A percentile compares a stretch with the other conserved stretches of the same genome.
Evolutionary conservation across 1,140 invertebrate genomes (phyloP).

Genomic region (Brachionus paranguensis): DNA sequence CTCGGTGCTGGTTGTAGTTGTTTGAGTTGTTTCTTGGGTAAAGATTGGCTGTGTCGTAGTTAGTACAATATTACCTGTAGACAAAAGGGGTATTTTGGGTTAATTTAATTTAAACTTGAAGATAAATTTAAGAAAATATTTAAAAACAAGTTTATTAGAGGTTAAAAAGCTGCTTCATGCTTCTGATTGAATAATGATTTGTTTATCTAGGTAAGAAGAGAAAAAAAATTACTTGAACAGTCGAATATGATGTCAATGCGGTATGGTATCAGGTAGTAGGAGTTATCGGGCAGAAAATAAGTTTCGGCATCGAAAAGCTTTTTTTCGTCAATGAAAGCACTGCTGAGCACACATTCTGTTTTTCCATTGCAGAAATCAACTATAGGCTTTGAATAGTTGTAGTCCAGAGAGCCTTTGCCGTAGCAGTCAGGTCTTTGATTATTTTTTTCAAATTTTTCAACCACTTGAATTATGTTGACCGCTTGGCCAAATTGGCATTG

Average conservation of each 20-base stretch:
- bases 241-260: conserved; percentile 1
- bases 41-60: background rate
- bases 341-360: background rate
- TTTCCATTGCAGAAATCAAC: conserved; percentile 37
- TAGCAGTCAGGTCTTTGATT: background rate
- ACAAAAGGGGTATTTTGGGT: background rate
- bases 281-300: conserved; percentile 18
- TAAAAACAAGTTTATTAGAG: conserved; percentile 5
- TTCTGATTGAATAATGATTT: background rate
- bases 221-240: conserved; percentile 32
- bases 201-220: background rate
- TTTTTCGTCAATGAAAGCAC: conserved; percentile 22
- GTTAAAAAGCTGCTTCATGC: background rate
- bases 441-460: conserved; percentile 26
- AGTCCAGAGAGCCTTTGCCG: background rate
- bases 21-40: background rate
- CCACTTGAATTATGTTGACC: background rate
- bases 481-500: conserved; percentile 1
- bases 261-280: conserved; percentile 18
- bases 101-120: background rate
- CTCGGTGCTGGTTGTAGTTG: background rate
- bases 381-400: conserved; percentile 38
- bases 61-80: background rate
- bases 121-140: conserved; percentile 11
- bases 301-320: conserved; percentile 38